Percentiles rank a stretch among this genome's conserved stretches.
phyloP scores from a whole-genome alignment of 1,140 invertebrate species.

The Drosophila novamexicana region DNA sequence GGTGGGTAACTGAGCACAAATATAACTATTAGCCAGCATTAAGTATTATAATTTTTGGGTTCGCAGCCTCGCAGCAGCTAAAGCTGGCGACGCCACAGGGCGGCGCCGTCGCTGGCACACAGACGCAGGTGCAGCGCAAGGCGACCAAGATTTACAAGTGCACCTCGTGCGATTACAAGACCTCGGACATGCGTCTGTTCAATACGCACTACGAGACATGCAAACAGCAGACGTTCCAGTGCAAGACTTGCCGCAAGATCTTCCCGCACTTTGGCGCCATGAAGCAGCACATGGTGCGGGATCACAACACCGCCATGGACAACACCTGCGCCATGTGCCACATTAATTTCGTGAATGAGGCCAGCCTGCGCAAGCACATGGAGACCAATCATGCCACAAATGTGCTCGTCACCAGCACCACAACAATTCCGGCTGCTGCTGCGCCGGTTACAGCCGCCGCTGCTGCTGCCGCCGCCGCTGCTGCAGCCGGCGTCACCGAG shows the following conservation, averaged over 20 bases:
- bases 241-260: conserved; percentile 82
- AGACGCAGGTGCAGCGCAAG: conserved; percentile 72
- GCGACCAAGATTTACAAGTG: conserved; percentile 84
- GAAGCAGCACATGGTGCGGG: conserved; percentile 82
- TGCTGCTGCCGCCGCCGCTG: conserved; percentile 57
- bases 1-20: conserved; percentile 25
- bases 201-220: conserved; percentile 83
- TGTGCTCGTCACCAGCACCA: conserved; percentile 79
- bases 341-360: conserved; percentile 82
- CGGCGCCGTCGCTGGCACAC: conserved; percentile 50
- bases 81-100: conserved; percentile 62
- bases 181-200: conserved; percentile 82
- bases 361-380: conserved; percentile 82
- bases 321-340: conserved; percentile 82
- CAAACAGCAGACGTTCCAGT: conserved; percentile 83
- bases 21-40: background rate
- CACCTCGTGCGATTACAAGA: conserved; percentile 84
- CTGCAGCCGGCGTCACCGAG: conserved; percentile 41
- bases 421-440: conserved; percentile 71
- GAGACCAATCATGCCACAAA: conserved; percentile 82
- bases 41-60: background rate
- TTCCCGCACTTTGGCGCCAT: conserved; percentile 80
- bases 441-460: conserved; percentile 63
- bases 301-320: conserved; percentile 80
- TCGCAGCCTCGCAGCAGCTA: conserved; percentile 34